Base-by-base conservation (phyloP, 1,140 invertebrate species). In the Pinna nobilis region DNA sequence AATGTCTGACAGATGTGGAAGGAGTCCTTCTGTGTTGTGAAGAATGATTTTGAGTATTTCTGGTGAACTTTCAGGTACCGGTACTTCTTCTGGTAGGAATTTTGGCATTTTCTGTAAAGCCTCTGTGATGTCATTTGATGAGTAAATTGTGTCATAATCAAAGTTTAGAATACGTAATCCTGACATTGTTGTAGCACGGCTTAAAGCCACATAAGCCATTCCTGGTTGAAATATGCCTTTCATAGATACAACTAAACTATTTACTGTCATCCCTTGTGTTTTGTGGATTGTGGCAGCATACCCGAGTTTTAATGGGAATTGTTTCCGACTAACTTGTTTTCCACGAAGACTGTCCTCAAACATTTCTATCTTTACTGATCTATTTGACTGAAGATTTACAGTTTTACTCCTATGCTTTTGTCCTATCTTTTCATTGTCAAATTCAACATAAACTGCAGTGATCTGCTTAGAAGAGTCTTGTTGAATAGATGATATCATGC, bases 281-380 rank as follows among this genome's bases (percentile, higher is more conserved):
- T 77, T 77, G n/a, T 73, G 75, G 30, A 73, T 73, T 1, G 76
- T 77, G 6, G 35, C 55, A 13, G 76, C 70, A 37, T 51, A 77
- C 41, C 28, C 50, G 1, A 70, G 51, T 55, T 35, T 49, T 9
- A 64, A 39, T 53, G 74, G 65, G 28, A 73, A 64, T 39, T 73
- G 70, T 37, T 20, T 53, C 41, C 65, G 28, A 28, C 39, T 35
- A 4, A 30, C 41, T 30, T 64, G 44, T 18, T 47, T 20, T 11
- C 32, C 20, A 44, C 13, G 2, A 6, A 64, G 23, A 25, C 3
- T 23, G 15, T 37, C 25, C 30, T 70, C 18, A 70, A 32, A 3
- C 35, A 32, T 44, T 9, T 13, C 7, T 64, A 71, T 55, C 6
- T n/a, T 32, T 6, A 71, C 47, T 20, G 25, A 28, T 13, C 25